Evolutionary conservation across 2,888 invertebrate species (phyloP).

Genomic region (Eupeodes latifasciatus): DNA sequence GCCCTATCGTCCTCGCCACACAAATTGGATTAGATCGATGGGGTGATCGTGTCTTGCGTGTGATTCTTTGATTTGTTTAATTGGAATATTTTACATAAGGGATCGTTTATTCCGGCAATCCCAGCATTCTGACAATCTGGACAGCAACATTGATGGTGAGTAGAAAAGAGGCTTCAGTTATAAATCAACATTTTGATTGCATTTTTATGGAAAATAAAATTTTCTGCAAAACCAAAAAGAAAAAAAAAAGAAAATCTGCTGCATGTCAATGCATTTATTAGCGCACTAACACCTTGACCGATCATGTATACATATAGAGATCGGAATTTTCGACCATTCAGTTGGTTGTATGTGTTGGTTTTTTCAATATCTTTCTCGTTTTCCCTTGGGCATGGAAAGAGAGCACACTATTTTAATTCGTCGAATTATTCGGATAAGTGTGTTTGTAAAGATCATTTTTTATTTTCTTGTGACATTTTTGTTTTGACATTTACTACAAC

Average conservation of each 20-base stretch:
- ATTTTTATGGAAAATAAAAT: conserved; percentile 46
- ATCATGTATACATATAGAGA: conserved; percentile 66
- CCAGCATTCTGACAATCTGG: not conserved
- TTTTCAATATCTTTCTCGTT: conserved; percentile 23
- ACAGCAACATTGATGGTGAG: conserved; percentile 56
- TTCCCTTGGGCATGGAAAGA: conserved; percentile 31
- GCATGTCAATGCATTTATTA: conserved; percentile 76
- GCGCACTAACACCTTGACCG: conserved; percentile 48
- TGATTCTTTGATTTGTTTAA: conserved; percentile 33
- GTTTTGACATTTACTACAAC: conserved; percentile 67
- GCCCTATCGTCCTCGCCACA: conserved; percentile 48
- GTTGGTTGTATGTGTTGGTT: conserved; percentile 37
- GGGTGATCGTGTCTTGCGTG: conserved; percentile 28
- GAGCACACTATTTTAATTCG: not conserved
- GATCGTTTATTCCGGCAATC: conserved; percentile 8
- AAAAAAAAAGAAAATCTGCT: conserved; percentile 53
- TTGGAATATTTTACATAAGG: conserved; percentile 26
- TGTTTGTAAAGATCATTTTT: conserved; percentile 44
- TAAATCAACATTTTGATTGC: conserved; percentile 41
- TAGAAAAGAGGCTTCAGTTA: conserved; percentile 13
- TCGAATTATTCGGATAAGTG: conserved; percentile 18
- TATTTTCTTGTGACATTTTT: conserved; percentile 59
- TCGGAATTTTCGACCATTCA: conserved; percentile 75
- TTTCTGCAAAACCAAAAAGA: conserved; percentile 51
- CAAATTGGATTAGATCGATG: conserved; percentile 62